These are phyloP conservation scores for Anguilla megastoma DNA, from an alignment of 2,797 vertebrate species.

Conservation along the genomic window DNA sequence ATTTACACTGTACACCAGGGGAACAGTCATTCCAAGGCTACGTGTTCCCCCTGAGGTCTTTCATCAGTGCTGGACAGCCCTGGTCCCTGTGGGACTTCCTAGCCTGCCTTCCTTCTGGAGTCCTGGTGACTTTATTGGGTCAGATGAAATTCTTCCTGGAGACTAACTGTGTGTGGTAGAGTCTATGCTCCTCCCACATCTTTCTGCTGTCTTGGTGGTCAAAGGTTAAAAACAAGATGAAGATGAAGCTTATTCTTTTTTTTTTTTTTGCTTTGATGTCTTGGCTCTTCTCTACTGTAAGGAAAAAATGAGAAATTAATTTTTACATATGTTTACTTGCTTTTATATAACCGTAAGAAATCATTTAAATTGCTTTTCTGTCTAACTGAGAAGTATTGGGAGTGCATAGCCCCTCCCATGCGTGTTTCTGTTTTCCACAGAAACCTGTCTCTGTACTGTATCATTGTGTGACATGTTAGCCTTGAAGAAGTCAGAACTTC, in stretches of 20 bases:
- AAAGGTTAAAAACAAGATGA: neutral
- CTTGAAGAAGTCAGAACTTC: no score
- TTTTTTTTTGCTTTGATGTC: neutral
- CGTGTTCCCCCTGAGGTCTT: neutral
- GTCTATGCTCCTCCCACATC: neutral
- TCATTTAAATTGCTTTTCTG: no score
- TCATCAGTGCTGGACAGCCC: neutral
- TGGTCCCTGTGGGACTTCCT: neutral
- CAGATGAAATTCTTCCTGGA: conserved; percentile 1
- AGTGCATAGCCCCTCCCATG: no score
- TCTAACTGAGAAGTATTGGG: no score
- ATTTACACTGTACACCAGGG: neutral
- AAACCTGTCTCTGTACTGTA: no score
- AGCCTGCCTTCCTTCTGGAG: no score
- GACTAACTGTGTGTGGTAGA: neutral
- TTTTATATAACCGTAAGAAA: no score
- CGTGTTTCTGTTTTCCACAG: no score
- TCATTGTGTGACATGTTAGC: no score
- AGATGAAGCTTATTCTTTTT: neutral
- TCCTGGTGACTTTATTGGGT: neutral
- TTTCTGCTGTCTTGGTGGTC: neutral
- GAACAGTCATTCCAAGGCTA: neutral
- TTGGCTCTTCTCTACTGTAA: neutral
- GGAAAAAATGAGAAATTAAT: no score
- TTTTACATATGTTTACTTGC: no score